Evolutionary conservation across 1,140 invertebrate genomes (phyloP), one percentile per base, ranked within the genome.

Genomic region (Magallana angulata): DNA sequence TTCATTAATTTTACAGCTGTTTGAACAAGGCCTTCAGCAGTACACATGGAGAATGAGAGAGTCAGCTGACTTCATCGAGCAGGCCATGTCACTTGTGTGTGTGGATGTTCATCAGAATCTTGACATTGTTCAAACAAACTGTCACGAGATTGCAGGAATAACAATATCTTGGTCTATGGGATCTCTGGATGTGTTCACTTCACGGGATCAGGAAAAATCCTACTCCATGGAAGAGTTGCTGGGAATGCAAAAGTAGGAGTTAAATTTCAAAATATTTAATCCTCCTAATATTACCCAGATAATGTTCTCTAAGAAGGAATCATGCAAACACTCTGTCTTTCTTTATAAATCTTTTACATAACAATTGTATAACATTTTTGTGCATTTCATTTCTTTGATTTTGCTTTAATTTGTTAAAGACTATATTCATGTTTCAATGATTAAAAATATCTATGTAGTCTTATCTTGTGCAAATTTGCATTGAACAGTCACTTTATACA

Each of bases 31-130:
- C 14, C 89, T 94, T 48, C 91, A 92, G 81, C 90, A 93, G 64
- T 92, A 91, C 71, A 95, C 94, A 9, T 95, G 94, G 94, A 94
- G 92, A 87, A 95, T 93, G 91, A 93, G 94, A 82, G 94, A 95
- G 85, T 93, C 93, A 48, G 91, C 91, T 59, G 94, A 95, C 87
- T 95, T 94, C 85, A 94, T 95, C 24, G 94, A 95, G 86, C 90
- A 91, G 62, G 94, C 94, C 57, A 93, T 93, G 91, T 91, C 93
- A 2, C 87, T 94, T 4, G 93, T 95, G 3, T 94, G 93, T 86
- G 62, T 93, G 9, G 94, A 94, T 85, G 91, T 94, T 11, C 92
- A 94, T 86, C 92, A 93, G 88, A 94, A 93, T 83, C 91, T 94
- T 62, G 94, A 94, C 87, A 90, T 93, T 71, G 93, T 94, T 56